phyloP scores from a whole-genome alignment of 1,140 invertebrate species.

The Achroia grisella region DNA sequence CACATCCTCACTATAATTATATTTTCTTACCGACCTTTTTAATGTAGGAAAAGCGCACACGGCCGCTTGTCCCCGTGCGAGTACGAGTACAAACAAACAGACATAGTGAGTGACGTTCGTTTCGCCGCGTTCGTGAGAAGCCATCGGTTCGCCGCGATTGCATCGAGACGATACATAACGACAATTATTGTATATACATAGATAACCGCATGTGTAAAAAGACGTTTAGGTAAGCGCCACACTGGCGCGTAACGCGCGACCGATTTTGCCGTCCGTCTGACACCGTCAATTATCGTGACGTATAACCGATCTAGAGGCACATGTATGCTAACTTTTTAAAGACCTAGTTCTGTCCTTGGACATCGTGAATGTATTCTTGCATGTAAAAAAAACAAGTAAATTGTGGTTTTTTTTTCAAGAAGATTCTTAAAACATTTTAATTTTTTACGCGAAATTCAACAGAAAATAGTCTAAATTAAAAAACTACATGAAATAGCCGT shows the following conservation, averaged over 20 bases:
- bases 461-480: too few species aligned
- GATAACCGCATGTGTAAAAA: conserved; percentile 69
- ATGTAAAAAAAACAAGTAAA: too few species aligned
- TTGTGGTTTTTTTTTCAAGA: too few species aligned
- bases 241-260: conserved; percentile 19
- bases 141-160: conserved; percentile 70
- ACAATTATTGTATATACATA: conserved; percentile 67
- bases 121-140: conserved; percentile 69
- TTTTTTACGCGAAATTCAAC: too few species aligned
- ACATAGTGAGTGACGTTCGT: conserved; percentile 63
- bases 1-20: conserved; percentile 72
- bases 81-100: conserved; percentile 61
- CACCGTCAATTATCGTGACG: conserved; percentile 10
- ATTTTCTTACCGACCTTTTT: conserved; percentile 73
- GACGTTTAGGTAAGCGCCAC: conserved; percentile 39
- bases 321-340: conserved; percentile 10
- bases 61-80: conserved; percentile 69
- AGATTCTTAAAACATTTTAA: too few species aligned
- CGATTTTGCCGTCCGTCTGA: conserved; percentile 16
- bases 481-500: too few species aligned
- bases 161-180: conserved; percentile 57
- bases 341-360: not conserved
- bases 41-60: conserved; percentile 69
- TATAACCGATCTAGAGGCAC: conserved; percentile 5
- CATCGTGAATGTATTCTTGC: too few species aligned